Conservation (phyloP, 2,113 vertebrate species). For the Mirza zaza region DNA sequence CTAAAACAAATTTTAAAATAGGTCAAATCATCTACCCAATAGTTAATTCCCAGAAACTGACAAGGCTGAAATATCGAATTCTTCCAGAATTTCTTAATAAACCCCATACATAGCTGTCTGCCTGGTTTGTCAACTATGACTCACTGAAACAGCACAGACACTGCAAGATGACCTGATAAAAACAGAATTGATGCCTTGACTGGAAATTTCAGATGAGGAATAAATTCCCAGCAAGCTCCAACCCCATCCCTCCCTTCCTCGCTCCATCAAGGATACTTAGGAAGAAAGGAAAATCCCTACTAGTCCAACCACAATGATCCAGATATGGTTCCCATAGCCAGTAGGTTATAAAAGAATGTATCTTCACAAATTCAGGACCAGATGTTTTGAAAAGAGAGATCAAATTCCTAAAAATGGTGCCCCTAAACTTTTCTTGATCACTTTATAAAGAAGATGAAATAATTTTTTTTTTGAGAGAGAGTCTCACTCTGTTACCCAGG, state of each 20-base stretch:
- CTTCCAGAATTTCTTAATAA: constrained; percentile 63
- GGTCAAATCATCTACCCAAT: not conserved
- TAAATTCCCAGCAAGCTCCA: constrained; percentile 31
- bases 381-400: not conserved
- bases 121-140: constrained; percentile 39
- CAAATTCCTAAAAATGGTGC: not conserved
- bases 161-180: constrained; percentile 14
- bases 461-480: not conserved
- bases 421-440: not conserved
- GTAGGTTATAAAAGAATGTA: not conserved
- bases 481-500: too few species aligned
- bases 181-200: constrained; percentile 1
- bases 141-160: constrained; percentile 51
- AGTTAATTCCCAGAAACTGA: constrained; percentile 49
- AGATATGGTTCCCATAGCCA: not conserved
- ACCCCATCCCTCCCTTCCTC: not conserved
- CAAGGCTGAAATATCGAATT: not conserved
- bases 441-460: not conserved
- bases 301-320: not conserved
- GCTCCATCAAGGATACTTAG: not conserved
- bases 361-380: not conserved
- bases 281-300: not conserved
- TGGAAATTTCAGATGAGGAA: constrained; percentile 29
- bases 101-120: not conserved
- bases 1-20: constrained; percentile 29